These are phyloP conservation scores for Ophion obscuratus DNA, from an alignment of 2,888 invertebrate species.

Conservation along the genomic window DNA sequence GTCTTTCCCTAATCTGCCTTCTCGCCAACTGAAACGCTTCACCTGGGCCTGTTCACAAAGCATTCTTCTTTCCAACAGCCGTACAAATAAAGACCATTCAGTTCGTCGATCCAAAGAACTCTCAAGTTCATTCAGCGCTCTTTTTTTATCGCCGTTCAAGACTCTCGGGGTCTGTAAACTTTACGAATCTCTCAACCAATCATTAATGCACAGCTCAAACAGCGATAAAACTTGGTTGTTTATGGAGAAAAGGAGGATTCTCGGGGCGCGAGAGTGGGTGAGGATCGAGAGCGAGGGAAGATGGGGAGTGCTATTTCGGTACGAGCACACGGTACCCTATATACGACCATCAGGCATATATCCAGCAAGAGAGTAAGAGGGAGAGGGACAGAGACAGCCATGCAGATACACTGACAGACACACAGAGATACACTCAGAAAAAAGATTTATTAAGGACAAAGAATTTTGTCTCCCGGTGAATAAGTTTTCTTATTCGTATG, in stretches of 20 bases:
- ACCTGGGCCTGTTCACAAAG: not conserved
- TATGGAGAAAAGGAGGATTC: conserved; percentile 33
- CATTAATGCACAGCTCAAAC: not conserved
- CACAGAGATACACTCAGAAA: conserved; percentile 1
- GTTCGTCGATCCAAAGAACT: not conserved
- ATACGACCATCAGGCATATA: conserved; percentile 19
- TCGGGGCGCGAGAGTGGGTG: conserved; percentile 25
- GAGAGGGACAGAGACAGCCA: not conserved
- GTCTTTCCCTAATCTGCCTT: not conserved
- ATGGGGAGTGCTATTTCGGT: conserved; percentile 55
- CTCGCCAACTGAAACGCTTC: not conserved
- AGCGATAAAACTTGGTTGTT: conserved; percentile 21
- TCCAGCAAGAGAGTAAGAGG: conserved; percentile 27
- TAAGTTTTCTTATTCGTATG: too few relatives aligned
- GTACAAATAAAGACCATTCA: not conserved
- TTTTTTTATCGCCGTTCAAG: not conserved
- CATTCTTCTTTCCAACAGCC: not conserved
- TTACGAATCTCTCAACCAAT: conserved; percentile 22
- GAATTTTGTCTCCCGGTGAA: too few relatives aligned
- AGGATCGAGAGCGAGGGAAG: conserved; percentile 32
- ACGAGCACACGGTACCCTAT: conserved; percentile 30
- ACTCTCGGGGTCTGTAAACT: conserved; percentile 28
- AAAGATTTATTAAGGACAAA: too few relatives aligned
- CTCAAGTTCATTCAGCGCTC: not conserved
- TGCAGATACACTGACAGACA: not conserved